These are phyloP conservation scores for Epistrophe grossulariae DNA, from an alignment of 2,888 invertebrate species.

Conservation along the genomic window DNA sequence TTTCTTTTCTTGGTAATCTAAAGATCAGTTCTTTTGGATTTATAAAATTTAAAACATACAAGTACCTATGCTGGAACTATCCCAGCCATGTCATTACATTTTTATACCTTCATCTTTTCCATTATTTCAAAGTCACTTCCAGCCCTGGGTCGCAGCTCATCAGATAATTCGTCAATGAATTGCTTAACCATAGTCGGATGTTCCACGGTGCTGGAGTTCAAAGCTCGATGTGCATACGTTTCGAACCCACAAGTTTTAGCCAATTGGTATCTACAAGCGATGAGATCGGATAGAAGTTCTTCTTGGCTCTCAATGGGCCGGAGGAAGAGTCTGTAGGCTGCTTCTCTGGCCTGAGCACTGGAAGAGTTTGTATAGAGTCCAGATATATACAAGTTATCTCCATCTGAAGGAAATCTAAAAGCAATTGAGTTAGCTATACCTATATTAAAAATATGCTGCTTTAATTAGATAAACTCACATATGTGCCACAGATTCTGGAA, in stretches of 20 bases:
- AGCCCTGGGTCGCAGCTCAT: constrained; percentile 89
- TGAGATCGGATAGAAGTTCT: constrained; percentile 88
- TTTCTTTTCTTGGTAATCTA: too few relatives aligned
- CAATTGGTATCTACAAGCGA: constrained; percentile 90
- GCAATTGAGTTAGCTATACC: not conserved
- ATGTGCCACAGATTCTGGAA: constrained; percentile 90
- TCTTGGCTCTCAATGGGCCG: constrained; percentile 92
- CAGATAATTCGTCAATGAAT: constrained; percentile 91
- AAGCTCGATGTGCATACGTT: constrained; percentile 94
- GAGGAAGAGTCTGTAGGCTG: constrained; percentile 93
- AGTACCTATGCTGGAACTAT: too few relatives aligned
- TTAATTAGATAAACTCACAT: constrained; percentile 86
- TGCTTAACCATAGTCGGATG: constrained; percentile 90
- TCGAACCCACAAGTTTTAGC: constrained; percentile 95
- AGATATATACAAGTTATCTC: constrained; percentile 90
- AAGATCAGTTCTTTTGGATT: too few relatives aligned
- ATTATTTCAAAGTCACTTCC: constrained; percentile 90
- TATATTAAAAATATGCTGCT: too few relatives aligned
- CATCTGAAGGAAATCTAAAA: constrained; percentile 86
- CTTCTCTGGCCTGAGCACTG: constrained; percentile 92
- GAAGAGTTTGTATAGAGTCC: constrained; percentile 93
- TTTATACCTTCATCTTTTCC: constrained; percentile 89
- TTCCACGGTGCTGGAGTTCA: constrained; percentile 94
- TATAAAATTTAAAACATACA: too few relatives aligned
- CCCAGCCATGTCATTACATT: too few relatives aligned